phyloP scores from a whole-genome alignment of 2,888 invertebrate genomes.

The Dusona sp. region DNA sequence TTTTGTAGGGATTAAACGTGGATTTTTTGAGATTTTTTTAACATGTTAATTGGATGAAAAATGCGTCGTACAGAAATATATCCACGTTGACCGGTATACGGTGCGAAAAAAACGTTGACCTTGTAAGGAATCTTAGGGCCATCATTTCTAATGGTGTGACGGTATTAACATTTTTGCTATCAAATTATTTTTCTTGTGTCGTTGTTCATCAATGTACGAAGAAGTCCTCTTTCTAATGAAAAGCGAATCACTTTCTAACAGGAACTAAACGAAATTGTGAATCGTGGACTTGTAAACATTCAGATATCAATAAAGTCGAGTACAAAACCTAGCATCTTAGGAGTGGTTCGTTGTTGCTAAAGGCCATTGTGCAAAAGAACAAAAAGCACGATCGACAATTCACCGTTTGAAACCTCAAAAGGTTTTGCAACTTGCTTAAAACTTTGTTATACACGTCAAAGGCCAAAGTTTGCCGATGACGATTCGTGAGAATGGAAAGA shows the following conservation, averaged over 20 bases:
- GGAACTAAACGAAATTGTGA: background rate
- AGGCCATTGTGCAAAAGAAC: background rate
- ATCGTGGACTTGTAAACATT: background rate
- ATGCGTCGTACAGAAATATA: no score
- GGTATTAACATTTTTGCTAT: background rate
- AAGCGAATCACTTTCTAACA: no score
- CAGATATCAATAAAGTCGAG: background rate
- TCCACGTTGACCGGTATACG: no score
- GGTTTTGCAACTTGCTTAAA: slow-evolving; percentile 1
- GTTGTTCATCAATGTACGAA: no score
- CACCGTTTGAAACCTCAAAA: background rate
- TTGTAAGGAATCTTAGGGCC: no score
- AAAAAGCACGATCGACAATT: background rate
- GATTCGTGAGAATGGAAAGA: slow-evolving; percentile 1
- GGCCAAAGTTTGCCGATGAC: slow-evolving; percentile 27
- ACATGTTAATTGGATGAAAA: no score
- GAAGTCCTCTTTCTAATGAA: background rate
- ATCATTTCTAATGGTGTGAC: no score
- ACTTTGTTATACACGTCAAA: slow-evolving; percentile 24
- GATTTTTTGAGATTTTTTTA: no score
- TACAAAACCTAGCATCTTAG: background rate
- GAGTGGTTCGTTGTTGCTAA: background rate
- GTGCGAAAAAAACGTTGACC: no score
- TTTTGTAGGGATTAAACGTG: background rate
- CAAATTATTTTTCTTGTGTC: no score